Base-by-base conservation (phyloP, 1,140 invertebrate genomes). In the Leptinotarsa defecta region DNA sequence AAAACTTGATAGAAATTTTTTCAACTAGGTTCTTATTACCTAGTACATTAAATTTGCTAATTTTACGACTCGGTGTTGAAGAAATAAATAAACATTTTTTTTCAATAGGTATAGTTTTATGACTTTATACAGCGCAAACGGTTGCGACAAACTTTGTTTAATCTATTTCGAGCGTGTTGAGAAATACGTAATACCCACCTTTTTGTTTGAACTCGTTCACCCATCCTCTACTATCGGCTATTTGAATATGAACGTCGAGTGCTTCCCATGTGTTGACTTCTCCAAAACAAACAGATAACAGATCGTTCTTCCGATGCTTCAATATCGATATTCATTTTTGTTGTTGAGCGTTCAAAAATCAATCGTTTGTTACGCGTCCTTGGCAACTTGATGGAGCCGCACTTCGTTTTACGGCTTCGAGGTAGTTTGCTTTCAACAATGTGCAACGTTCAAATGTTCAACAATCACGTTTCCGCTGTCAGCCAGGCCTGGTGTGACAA, bases 231-330 rank as follows among this genome's bases (percentile, higher is more conserved):
- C 52, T 57, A 57, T 57, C 52, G n/a, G 13, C 52, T 15, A 17
- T 57, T 17, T 57, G 4, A 57, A 17, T 57, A 57, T 57, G 15
- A 57, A 57, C 52, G 5, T 57, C 52, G 52, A 57, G 34, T 57
- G 52, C 6, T 57, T 57, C 52, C 52, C 52, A 57, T n/a, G n/a
- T 15, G 52, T 57, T 57, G 13, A 57, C 52, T 57, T n/a, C 52
- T 65, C 17, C 64, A 65, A 65, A 65, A 65, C 64, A 65, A 65
- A 65, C 27, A 22, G 64, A 65, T 65, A 65, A 65, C 64, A 65
- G 64, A 24, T 65, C 13, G 13, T 15, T 34, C 20, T 22, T 11
- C 20, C 13, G 64, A 65, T 43, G 34, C 34, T 43, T 43, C 34
- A 11, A 43, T 43, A 43, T 43, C 34, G 34, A 43, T 43, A 43